These are phyloP conservation scores for Poecilia velifera DNA, from an alignment of 2,797 vertebrate genomes.

Conservation along the genomic window DNA sequence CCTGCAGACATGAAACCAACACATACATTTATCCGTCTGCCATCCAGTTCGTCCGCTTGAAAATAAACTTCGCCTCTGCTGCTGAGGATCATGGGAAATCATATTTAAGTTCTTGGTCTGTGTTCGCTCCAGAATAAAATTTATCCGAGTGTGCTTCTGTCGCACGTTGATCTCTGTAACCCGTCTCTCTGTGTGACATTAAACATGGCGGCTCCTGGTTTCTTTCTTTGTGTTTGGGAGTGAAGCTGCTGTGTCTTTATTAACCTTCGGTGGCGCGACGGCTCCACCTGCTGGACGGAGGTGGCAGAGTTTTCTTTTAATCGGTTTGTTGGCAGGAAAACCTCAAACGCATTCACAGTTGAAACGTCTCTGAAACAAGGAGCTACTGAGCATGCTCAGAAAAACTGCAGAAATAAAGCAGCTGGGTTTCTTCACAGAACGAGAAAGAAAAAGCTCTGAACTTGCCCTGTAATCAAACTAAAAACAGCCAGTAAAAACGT, in stretches of 20 bases:
- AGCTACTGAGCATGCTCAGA: background rate
- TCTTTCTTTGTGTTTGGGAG: background rate
- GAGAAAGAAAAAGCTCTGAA: background rate
- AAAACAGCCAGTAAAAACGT: background rate
- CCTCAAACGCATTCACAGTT: background rate
- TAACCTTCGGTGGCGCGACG: background rate
- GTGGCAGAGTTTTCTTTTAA: background rate
- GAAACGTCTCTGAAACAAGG: no score
- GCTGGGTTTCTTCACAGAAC: background rate
- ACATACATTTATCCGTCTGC: slow-evolving; percentile 37
- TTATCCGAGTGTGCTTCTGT: slow-evolving; percentile 27
- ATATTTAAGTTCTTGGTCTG: slow-evolving; percentile 41
- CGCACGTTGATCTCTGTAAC: slow-evolving; percentile 22
- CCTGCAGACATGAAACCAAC: slow-evolving; percentile 37
- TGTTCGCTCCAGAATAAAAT: slow-evolving; percentile 34
- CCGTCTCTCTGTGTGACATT: background rate
- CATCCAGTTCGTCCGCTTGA: slow-evolving; percentile 38
- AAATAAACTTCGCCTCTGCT: slow-evolving; percentile 42
- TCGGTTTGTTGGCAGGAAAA: background rate
- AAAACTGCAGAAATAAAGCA: background rate
- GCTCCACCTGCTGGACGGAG: slow-evolving; percentile 1
- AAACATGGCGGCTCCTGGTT: background rate
- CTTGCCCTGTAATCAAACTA: background rate
- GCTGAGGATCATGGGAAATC: slow-evolving; percentile 60
- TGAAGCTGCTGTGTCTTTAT: background rate